Evolutionary conservation across 2,888 invertebrate species (phyloP).

Genomic region (Drosophila glabriapex): DNA sequence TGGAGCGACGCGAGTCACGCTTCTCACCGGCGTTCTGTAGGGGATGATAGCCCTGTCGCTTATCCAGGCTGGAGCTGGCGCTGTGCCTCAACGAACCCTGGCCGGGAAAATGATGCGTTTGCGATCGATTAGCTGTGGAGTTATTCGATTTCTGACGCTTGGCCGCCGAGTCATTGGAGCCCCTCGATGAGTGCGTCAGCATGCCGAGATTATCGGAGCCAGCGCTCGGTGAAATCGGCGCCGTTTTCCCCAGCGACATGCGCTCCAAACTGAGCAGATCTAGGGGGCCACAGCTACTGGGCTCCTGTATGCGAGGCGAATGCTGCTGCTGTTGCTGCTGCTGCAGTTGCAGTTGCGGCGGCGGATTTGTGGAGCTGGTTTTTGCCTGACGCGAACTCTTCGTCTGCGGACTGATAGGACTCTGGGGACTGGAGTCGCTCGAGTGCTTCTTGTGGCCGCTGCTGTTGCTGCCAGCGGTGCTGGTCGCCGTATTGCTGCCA

Average conservation of each 20-base stretch:
- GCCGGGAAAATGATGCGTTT: slow-evolving; percentile 60
- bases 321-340: slow-evolving; percentile 58
- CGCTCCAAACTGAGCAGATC: slow-evolving; percentile 80
- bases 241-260: slow-evolving; percentile 69
- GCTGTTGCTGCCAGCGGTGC: slow-evolving; percentile 77
- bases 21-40: slow-evolving; percentile 66
- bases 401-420: slow-evolving; percentile 87
- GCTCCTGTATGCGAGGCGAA: slow-evolving; percentile 78
- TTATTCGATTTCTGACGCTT: slow-evolving; percentile 68
- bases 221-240: slow-evolving; percentile 78
- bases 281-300: slow-evolving; percentile 59
- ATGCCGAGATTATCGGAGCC: slow-evolving; percentile 81
- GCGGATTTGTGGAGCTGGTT: slow-evolving; percentile 67
- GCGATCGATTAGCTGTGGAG: slow-evolving; percentile 71
- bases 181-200: slow-evolving; percentile 81
- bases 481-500: slow-evolving; percentile 71
- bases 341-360: slow-evolving; percentile 29
- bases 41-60: slow-evolving; percentile 64
- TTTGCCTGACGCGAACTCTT: slow-evolving; percentile 72
- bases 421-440: slow-evolving; percentile 88
- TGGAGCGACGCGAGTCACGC: slow-evolving; percentile 71
- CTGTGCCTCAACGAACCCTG: slow-evolving; percentile 75
- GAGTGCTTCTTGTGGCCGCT: slow-evolving; percentile 85
- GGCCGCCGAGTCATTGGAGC: slow-evolving; percentile 80
- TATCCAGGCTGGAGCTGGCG: slow-evolving; percentile 80